phyloP scores from a whole-genome alignment of 2,888 invertebrate genomes.

The Amaurobius ferox region DNA sequence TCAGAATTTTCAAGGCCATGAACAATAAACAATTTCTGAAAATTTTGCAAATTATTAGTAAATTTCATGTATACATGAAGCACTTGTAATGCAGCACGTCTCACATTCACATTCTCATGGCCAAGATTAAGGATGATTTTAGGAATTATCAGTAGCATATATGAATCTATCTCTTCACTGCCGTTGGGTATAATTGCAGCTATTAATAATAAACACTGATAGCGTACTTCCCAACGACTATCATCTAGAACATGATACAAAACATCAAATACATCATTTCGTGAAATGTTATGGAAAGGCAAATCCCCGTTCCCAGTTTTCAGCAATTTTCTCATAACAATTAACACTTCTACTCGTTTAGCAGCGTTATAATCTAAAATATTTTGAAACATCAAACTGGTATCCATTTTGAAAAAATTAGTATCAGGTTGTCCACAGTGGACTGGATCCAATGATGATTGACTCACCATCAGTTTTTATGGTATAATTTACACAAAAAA shows the following conservation, averaged over 20 bases:
- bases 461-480: conserved; percentile 56
- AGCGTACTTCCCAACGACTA: conserved; percentile 79
- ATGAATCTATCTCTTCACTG: conserved; percentile 83
- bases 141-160: conserved; percentile 82
- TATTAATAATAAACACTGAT: conserved; percentile 83
- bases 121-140: conserved; percentile 88
- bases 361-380: conserved; percentile 62
- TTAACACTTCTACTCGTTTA: conserved; percentile 66
- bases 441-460: conserved; percentile 39
- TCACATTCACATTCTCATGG: conserved; percentile 77
- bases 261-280: conserved; percentile 76
- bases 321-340: conserved; percentile 64
- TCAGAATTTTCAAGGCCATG: conserved; percentile 78
- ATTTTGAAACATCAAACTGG: conserved; percentile 68
- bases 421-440: conserved; percentile 44
- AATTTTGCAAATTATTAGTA: conserved; percentile 77
- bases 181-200: conserved; percentile 87
- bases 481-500: neutral
- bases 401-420: conserved; percentile 59
- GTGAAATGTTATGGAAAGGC: conserved; percentile 60
- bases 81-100: conserved; percentile 78
- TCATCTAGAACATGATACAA: conserved; percentile 78
- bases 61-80: conserved; percentile 79
- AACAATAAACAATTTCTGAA: conserved; percentile 77
- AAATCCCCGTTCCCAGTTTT: conserved; percentile 63